These are phyloP conservation scores for Hemichromis elongatus DNA, from an alignment of 2,113 vertebrate species.

Conservation along the genomic window DNA sequence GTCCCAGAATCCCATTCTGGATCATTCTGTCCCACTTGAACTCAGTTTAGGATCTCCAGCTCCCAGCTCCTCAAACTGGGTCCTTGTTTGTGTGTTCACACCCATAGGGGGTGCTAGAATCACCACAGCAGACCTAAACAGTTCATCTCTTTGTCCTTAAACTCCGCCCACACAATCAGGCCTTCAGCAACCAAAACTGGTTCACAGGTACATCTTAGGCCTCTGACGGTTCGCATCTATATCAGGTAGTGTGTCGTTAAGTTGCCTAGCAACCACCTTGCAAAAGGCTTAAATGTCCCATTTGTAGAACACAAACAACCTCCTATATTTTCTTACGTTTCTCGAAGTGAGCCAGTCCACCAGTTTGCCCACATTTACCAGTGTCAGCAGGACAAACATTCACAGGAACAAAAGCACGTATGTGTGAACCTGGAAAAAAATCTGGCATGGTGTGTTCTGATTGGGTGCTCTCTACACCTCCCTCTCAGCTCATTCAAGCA, in stretches of 20 bases:
- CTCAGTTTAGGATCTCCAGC: background rate
- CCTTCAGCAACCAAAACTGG: background rate
- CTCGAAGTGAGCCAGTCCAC: background rate
- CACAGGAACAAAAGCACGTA: background rate
- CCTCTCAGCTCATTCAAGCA: constrained; percentile 90
- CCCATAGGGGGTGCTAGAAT: background rate
- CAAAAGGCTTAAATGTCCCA: background rate
- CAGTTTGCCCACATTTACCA: background rate
- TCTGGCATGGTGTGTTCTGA: background rate
- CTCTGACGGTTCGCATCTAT: background rate
- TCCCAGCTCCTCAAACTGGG: background rate
- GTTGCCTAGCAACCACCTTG: background rate
- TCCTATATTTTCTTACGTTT: background rate
- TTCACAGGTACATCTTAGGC: background rate
- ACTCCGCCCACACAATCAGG: background rate
- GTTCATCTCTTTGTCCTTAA: background rate
- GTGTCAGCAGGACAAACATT: background rate
- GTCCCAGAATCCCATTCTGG: background rate
- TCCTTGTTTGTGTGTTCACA: background rate
- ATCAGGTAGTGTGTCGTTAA: background rate
- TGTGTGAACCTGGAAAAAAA: background rate
- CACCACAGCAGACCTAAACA: accelerated
- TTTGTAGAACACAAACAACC: background rate
- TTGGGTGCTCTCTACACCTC: background rate
- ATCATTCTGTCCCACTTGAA: background rate